phyloP scores from a whole-genome alignment of 2,888 invertebrate species.

The Zele albiditarsus region DNA sequence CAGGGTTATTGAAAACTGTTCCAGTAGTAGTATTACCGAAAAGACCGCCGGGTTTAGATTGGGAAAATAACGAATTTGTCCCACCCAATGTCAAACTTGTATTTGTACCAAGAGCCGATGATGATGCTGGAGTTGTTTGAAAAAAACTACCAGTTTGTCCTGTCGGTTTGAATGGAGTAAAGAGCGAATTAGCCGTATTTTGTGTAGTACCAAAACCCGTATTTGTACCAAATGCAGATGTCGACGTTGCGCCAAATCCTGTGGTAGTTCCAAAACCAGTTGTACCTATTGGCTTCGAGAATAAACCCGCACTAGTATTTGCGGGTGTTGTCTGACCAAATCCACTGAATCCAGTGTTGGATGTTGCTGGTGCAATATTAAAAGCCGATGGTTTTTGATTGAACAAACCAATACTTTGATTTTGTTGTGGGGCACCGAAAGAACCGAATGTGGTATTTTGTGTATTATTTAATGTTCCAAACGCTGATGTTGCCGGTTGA shows the following conservation, averaged over 20 bases:
- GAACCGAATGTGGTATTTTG: slow-evolving; percentile 68
- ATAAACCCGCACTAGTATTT: slow-evolving; percentile 70
- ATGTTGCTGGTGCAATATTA: slow-evolving; percentile 64
- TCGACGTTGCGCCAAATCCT: slow-evolving; percentile 59
- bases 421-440: slow-evolving; percentile 70
- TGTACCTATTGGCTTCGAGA: slow-evolving; percentile 73
- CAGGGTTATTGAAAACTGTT: slow-evolving; percentile 72
- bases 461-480: slow-evolving; percentile 67
- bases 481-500: slow-evolving; percentile 65
- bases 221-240: slow-evolving; percentile 58
- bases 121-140: slow-evolving; percentile 61
- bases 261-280: slow-evolving; percentile 71
- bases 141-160: slow-evolving; percentile 71
- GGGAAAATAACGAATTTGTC: slow-evolving; percentile 66
- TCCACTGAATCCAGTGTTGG: slow-evolving; percentile 72
- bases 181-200: slow-evolving; percentile 68
- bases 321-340: slow-evolving; percentile 68
- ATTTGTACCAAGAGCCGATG: slow-evolving; percentile 69
- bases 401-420: slow-evolving; percentile 72
- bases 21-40: slow-evolving; percentile 75
- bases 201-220: slow-evolving; percentile 66
- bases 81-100: slow-evolving; percentile 68
- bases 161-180: slow-evolving; percentile 72
- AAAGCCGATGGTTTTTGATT: slow-evolving; percentile 72
- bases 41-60: slow-evolving; percentile 74